phyloP scores from a whole-genome alignment of 2,888 invertebrate species.

The Prenolepis imparis region DNA sequence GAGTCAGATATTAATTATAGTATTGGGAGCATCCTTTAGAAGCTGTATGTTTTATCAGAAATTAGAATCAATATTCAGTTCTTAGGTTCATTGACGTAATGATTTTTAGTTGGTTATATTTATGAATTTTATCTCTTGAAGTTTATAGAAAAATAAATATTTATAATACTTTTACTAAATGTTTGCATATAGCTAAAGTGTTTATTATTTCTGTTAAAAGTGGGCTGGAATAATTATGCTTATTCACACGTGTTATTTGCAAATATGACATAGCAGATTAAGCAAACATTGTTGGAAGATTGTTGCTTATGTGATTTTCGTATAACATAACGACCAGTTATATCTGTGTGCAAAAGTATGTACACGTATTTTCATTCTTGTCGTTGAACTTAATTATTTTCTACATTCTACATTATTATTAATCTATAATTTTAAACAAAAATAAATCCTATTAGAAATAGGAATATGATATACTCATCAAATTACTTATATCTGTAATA shows the following conservation, averaged over 20 bases:
- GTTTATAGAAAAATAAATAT: neutral
- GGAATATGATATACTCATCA: neutral
- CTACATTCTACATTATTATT: neutral
- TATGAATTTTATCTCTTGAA: neutral
- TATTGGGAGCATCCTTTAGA: neutral
- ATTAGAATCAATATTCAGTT: slow-evolving; percentile 38
- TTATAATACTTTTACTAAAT: neutral
- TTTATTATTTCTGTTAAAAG: neutral
- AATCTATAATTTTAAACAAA: neutral
- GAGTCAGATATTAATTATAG: neutral
- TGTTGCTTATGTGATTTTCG: neutral
- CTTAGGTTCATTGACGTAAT: neutral
- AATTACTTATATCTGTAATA: neutral
- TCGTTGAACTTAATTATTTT: neutral
- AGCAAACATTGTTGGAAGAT: neutral
- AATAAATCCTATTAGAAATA: neutral
- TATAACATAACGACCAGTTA: neutral
- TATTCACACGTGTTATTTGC: neutral
- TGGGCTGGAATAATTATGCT: neutral
- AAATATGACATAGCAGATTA: neutral
- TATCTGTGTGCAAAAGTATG: neutral
- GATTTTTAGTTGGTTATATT: neutral
- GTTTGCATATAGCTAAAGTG: neutral
- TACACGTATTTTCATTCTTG: neutral
- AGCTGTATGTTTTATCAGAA: slow-evolving; percentile 25